Base-by-base conservation (phyloP, 2,888 invertebrate species). In the Catocala fraxini region DNA sequence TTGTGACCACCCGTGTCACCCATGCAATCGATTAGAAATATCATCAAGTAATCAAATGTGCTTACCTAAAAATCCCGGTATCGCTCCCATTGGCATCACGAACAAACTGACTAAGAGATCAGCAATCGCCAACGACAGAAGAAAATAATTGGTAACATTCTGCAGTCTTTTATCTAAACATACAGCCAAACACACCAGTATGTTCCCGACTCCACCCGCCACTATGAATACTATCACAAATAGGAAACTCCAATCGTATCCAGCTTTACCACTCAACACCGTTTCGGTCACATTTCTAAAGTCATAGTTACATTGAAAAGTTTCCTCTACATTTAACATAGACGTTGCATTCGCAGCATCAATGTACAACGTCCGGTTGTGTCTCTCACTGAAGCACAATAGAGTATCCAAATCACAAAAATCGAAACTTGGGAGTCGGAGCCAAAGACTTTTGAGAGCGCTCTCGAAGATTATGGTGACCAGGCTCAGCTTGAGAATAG, bases 11-110 rank as follows among this genome's bases (percentile, higher is more conserved):
- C 0, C 6, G 7, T 0, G 6, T 39, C 35, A 39, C 7, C 1
- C 6, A 6, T 9, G 35, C 6, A 39, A 39, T 25, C 7, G 2
- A 39, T 39, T 39, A 1, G 1, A 39, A 7, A 39, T 39, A 4
- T 39, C 6, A 6, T 7, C 42, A n/a, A 53, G n/a, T 6, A 25
- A 25, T 48, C 1, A 25, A 55, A n/a, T 55, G 35, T 70, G 12
- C 97, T 97, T 89, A 99, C 99, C 99, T 83, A 98, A 95, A 92
- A 99, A 97, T 85, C 98, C 98, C 35, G 98, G 98, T 79, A 99
- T 97, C 43, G 99, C 98, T 65, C 98, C 98, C 88, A 99, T 95
- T 4, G 99, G 99, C 99, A 99, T 99, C 60, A 99, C 99, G 84
- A 99, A 97, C 69, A 98, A 92, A 83, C 98, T 98, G 84, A 99